Evolutionary conservation across 2,797 vertebrate species (phyloP), one percentile per base, ranked within the genome.

Genomic region (Cynodonichthys magdalenae): DNA sequence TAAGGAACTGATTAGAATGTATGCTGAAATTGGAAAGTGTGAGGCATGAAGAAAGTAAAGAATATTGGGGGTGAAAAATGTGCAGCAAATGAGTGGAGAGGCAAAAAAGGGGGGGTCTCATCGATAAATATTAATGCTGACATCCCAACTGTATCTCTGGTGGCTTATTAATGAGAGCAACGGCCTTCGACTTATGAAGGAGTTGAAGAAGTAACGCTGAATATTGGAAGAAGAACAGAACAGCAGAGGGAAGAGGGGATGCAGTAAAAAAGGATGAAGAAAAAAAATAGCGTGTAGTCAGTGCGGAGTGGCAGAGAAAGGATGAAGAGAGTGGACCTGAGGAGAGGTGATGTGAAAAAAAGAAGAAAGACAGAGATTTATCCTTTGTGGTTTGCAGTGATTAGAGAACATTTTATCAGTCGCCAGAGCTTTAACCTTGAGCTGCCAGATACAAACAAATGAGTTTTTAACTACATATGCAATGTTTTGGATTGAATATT

Each of bases 1-100:
- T 91, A 92, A 90, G 83, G 80, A 87, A 89, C 85, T 89, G 89
- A 93, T 92, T 92, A 91, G 82, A 91, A 90, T 90, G 86, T 82
- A 84, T 83, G 87, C 87, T 79, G 83, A 89, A 92, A 91, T 88
- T 90, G 91, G 90, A 87, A 92, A 90, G 85, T 88, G 77, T 78
- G 80, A 76, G 73, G 74, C 78, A 83, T 84, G 86, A 83, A 81
- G 71, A 68, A 82, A 82, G 77, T 69, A 56, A 77, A 83, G 76
- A 87, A 82, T 74, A 75, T 74, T 57, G 72, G 61, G 53, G 49
- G 63, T 62, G 63, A 75, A 85, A 85, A 87, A 84, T 81, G 74
- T 69, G 85, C 59, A 70, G 75, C 53, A 84, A 84, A 80, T 1
- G 74, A 75, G 71, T 75, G 68, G 63, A 77, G 63, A 81, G 57